Conservation (phyloP, 2,888 invertebrate species). For the Tribolium freemani region DNA sequence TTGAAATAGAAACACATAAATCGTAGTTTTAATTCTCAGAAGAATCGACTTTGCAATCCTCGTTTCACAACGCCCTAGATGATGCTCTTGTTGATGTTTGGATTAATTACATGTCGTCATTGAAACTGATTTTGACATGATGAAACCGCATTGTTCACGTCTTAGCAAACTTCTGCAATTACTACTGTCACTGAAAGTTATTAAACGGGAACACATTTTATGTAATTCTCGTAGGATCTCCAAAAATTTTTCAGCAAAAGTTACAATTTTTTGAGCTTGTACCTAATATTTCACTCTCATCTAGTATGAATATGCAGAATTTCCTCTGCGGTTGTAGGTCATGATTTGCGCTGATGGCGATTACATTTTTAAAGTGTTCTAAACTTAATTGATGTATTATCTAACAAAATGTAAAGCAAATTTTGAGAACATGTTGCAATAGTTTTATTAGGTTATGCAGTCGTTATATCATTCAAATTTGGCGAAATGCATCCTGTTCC, state of each 20-base stretch:
- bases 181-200: background rate
- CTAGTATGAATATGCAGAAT: background rate
- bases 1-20: background rate
- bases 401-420: background rate
- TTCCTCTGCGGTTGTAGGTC: background rate
- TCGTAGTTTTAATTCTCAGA: background rate
- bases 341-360: background rate
- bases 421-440: background rate
- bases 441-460: background rate
- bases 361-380: background rate
- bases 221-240: background rate
- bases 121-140: background rate
- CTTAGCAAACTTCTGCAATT: background rate
- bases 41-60: background rate
- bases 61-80: background rate
- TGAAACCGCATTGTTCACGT: background rate
- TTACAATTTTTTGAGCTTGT: background rate
- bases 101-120: constrained; percentile 20
- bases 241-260: background rate
- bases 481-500: background rate
- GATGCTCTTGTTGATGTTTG: constrained; percentile 9
- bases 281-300: too few relatives aligned
- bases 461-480: background rate
- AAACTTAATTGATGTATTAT: background rate
- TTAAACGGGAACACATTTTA: background rate